These are phyloP conservation scores for Tiliacea citrago DNA, from an alignment of 2,888 invertebrate genomes.

Conservation along the genomic window DNA sequence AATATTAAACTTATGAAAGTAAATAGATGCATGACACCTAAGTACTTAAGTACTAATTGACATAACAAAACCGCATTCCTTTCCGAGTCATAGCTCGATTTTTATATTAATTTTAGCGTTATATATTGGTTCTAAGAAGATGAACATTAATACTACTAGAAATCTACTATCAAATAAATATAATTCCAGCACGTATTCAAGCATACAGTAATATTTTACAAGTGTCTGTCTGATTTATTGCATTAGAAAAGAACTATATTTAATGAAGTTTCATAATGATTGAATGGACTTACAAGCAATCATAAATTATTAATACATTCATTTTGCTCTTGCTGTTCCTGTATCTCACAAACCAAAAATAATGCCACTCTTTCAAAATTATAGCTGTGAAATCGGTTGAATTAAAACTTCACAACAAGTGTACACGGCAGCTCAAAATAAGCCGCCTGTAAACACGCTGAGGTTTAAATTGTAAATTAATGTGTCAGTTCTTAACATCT, in stretches of 20 bases:
- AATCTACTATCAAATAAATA: slow-evolving; percentile 25
- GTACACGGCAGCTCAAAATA: slow-evolving; percentile 14
- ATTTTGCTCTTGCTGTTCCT: neutral
- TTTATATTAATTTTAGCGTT: slow-evolving; percentile 1
- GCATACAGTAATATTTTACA: slow-evolving; percentile 33
- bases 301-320: neutral
- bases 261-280: neutral
- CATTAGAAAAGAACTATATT: slow-evolving; percentile 24
- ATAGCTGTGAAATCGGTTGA: slow-evolving; percentile 31
- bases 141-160: neutral
- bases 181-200: slow-evolving; percentile 12
- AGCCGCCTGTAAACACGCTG: slow-evolving; percentile 23
- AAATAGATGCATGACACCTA: too few species aligned
- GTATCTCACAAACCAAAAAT: neutral
- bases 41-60: too few species aligned
- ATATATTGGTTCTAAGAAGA: neutral
- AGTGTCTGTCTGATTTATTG: slow-evolving; percentile 40
- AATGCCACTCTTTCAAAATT: slow-evolving; percentile 17
- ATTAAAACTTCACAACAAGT: slow-evolving; percentile 38
- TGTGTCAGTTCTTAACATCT: slow-evolving; percentile 10
- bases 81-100: neutral
- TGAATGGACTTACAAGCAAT: slow-evolving; percentile 10
- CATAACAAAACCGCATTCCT: neutral
- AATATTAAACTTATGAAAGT: neutral
- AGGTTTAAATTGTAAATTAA: slow-evolving; percentile 25